Percentiles rank a stretch among this genome's conserved stretches.
Conservation (phyloP, 2,888 invertebrate species). For the Biston betularia region DNA sequence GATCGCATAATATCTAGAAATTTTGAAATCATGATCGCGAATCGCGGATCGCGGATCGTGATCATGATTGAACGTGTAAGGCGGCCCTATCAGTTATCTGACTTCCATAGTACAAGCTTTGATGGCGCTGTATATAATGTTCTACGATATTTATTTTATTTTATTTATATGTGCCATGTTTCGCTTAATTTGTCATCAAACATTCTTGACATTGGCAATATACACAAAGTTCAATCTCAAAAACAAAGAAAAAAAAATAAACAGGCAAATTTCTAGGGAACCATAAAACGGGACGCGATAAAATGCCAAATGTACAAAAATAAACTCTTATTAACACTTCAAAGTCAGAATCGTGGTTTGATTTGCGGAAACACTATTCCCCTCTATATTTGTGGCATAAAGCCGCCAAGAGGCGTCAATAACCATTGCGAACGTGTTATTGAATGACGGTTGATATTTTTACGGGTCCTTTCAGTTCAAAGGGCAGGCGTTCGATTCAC, state of each 20-base stretch:
- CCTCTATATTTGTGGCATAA: conserved; percentile 13
- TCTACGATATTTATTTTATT: no score
- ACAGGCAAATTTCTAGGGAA: no score
- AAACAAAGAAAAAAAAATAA: not conserved
- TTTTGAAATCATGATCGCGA: no score
- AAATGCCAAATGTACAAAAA: conserved; percentile 8
- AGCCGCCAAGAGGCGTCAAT: conserved; percentile 27
- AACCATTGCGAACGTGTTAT: conserved; percentile 27
- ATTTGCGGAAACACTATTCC: conserved; percentile 35
- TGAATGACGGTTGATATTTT: conserved; percentile 42
- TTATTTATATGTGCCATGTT: no score
- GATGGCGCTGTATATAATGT: no score
- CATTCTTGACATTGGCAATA: no score
- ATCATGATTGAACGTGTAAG: no score
- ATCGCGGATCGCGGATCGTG: no score
- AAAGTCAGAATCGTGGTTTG: conserved; percentile 30
- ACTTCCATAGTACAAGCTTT: no score
- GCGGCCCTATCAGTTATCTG: no score
- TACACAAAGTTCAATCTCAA: not conserved
- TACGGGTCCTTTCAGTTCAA: conserved; percentile 35
- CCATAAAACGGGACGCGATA: conserved; percentile 2
- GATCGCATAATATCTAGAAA: no score
- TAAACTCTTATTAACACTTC: conserved; percentile 24
- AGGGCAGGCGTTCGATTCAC: conserved; percentile 52
- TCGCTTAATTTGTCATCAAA: no score